Evolutionary conservation across 1,140 invertebrate species (phyloP).

Genomic region (Neodiprion pinetum): DNA sequence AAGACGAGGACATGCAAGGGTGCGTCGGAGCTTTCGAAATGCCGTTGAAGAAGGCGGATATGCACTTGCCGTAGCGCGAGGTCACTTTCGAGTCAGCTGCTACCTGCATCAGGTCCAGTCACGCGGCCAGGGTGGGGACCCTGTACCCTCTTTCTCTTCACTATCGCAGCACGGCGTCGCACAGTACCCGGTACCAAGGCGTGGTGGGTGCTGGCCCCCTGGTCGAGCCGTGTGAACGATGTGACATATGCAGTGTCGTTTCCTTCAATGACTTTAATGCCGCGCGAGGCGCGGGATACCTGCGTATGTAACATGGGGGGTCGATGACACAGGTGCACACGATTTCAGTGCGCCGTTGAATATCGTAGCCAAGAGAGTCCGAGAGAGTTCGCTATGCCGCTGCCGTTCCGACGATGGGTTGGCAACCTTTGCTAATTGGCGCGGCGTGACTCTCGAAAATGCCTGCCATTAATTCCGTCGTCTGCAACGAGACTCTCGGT

Average conservation of each 20-base stretch:
- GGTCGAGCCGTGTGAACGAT: constrained; percentile 59
- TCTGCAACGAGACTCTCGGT: neutral
- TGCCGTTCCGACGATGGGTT: neutral
- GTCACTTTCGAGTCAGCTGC: constrained; percentile 19
- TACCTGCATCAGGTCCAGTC: constrained; percentile 16
- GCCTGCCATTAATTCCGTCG: constrained; percentile 7
- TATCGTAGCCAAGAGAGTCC: neutral
- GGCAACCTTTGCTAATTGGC: neutral
- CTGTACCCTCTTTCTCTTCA: neutral
- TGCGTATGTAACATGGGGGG: constrained; percentile 1
- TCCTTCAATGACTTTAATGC: constrained; percentile 52
- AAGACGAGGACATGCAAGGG: too few species aligned
- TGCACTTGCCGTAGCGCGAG: constrained; percentile 26
- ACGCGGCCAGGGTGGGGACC: constrained; percentile 29
- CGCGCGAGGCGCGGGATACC: neutral
- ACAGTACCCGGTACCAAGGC: constrained; percentile 30
- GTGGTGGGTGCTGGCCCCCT: constrained; percentile 49
- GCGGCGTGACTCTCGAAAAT: neutral
- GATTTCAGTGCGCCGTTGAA: neutral
- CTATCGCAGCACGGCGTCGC: too few species aligned
- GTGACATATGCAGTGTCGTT: constrained; percentile 62
- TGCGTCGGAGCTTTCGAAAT: neutral
- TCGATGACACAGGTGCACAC: constrained; percentile 1
- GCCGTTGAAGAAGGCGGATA: constrained; percentile 26
- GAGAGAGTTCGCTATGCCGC: neutral